phyloP scores from a whole-genome alignment of 1,140 invertebrate genomes.

The Brachionus paranguensis region DNA sequence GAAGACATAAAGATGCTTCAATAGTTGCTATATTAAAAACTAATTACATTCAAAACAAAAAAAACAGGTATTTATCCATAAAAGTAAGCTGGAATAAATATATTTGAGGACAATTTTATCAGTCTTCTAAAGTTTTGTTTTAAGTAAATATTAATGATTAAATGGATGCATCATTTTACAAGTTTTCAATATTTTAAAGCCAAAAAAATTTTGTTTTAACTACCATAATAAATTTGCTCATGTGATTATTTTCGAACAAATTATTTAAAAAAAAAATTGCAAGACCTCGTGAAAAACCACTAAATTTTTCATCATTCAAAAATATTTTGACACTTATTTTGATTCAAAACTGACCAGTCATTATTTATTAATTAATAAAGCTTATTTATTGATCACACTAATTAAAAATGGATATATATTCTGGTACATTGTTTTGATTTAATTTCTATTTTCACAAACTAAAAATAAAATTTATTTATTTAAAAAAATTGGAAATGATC shows the following conservation, averaged over 20 bases:
- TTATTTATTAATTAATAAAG: not conserved
- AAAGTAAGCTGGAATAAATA: too few relatives aligned
- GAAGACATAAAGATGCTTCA: not conserved
- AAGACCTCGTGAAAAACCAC: not conserved
- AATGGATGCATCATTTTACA: not conserved
- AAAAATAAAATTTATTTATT: too few relatives aligned
- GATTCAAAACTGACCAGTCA: not conserved
- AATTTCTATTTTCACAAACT: too few relatives aligned
- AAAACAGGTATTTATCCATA: too few relatives aligned
- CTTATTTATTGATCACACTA: too few relatives aligned
- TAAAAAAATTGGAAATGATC: too few relatives aligned
- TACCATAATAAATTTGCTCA: not conserved
- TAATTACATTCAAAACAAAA: too few relatives aligned
- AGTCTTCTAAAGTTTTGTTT: not conserved
- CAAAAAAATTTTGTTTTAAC: not conserved
- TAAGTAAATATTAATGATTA: not conserved
- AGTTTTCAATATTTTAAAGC: not conserved
- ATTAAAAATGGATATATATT: too few relatives aligned
- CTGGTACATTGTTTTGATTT: too few relatives aligned
- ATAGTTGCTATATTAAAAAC: not conserved
- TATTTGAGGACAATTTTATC: not conserved
- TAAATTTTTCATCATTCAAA: not conserved
- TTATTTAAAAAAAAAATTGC: not conserved
- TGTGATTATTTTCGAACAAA: not conserved
- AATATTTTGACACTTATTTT: not conserved